Evolutionary conservation across 2,113 vertebrate species (phyloP), one percentile per base, ranked within the genome.

Genomic region (Vulpes ferrilata): DNA sequence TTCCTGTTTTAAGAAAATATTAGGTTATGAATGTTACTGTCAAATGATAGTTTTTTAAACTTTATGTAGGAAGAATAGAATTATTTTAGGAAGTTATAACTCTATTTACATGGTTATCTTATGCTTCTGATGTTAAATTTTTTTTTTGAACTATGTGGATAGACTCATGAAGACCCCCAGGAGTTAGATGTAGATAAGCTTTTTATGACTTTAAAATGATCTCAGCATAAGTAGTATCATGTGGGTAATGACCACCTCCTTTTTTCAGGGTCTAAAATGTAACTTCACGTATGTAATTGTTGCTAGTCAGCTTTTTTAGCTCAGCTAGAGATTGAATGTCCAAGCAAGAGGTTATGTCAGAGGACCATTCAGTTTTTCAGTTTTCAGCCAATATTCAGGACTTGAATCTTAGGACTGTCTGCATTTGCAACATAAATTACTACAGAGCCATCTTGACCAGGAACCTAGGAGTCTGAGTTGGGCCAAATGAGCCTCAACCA

Each of bases 41-140:
- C 43, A 96, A 78, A 69, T 86, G n/a, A 35, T 87, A 17, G 3
- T 1, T 76, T 86, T 85, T 94, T 89, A 91, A 82, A 93, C 32
- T 93, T 74, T 76, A 69, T 13, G 19, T 86, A 69, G n/a, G 19
- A 88, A 69, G 93, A 88, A 38, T 43, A 53, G 32, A 78, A 78
- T 96, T 74, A 57, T 83, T 89, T 92, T 43, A 19, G 38, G 30
- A 92, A 87, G 51, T 89, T 1, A 5, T 55, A 64, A 2, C 22
- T 65, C 7, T 79, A 55, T 11, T 88, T 64, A 2, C 81, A 3
- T n/a, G 30, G 15, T 88, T 79, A 76, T 35, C 55, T 92, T 19
- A 25, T 16, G 10, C 4, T 32, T 92, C 32, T 53, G 12, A 16
- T 53, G 15, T 32, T 53, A 32, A 12, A 35, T 35, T 35, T 35